Conservation (phyloP, 2,797 vertebrate species). For the Poecilia wingei region DNA sequence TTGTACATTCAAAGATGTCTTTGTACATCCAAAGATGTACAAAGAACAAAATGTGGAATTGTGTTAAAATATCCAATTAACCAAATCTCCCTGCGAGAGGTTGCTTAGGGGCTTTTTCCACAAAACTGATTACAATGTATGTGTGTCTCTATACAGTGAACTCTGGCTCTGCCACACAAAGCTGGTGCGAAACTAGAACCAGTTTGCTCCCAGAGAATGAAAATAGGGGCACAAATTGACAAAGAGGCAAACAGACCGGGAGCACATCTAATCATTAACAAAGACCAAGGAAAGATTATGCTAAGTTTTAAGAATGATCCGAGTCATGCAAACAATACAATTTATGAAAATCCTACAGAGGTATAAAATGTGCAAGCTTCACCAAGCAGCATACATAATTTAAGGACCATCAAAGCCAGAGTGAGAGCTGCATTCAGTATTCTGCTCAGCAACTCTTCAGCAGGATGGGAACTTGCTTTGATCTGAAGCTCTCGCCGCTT, state of each 20-base stretch:
- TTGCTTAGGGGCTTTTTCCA: neutral
- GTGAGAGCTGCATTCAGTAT: neutral
- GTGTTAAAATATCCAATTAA: neutral
- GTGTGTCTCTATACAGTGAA: neutral
- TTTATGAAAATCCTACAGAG: conserved; percentile 1
- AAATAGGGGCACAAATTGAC: neutral
- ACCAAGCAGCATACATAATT: conserved; percentile 12
- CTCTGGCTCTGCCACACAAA: neutral
- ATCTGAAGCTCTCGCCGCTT: neutral
- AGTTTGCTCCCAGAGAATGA: neutral
- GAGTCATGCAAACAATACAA: neutral
- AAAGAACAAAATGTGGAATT: neutral
- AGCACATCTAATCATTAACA: conserved; percentile 3
- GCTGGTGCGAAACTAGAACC: neutral
- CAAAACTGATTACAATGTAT: neutral
- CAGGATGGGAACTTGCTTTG: neutral
- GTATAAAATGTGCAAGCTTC: neutral
- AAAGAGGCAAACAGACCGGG: neutral
- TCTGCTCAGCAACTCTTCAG: conserved; percentile 11
- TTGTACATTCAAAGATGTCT: no score
- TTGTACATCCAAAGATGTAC: neutral
- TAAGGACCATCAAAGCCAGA: conserved; percentile 3
- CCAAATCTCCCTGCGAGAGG: neutral
- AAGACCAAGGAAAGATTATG: conserved; percentile 20
- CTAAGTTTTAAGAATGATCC: neutral